Evolutionary conservation across 2,797 vertebrate species (phyloP), one percentile per base, ranked within the genome.

Genomic region (Oryzias sinensis): DNA sequence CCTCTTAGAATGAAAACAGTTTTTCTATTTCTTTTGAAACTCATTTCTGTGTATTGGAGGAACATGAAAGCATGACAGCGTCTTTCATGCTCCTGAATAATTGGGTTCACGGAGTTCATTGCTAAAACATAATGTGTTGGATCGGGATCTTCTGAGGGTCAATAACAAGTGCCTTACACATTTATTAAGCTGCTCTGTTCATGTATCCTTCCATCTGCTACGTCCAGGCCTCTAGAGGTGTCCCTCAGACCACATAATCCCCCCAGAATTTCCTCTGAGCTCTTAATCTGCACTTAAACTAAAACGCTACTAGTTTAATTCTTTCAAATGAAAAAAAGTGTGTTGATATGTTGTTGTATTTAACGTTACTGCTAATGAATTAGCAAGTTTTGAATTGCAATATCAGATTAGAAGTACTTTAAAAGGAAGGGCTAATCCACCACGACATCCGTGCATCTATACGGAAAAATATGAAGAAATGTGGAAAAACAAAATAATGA

Each of bases 381-480:
- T 18, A 20, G 44, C 44, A 17, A 58, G 64, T 64, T 6, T 15
- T 48, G 33, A 9, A 11, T 37, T 0, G 52, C 1, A 69, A 59
- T 6, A 53, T 52, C 9, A 13, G 33, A 27, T 67, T 46, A 49
- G 22, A 54, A 55, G 37, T 6, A 55, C 13, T 47, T 25, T 59
- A 51, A 51, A 22, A 62, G 37, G 56, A 69, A 54, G 54, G 51
- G 64, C 51, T 9, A 40, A 64, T 49, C 40, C 53, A 42, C 44
- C 2, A 14, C n/a, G 4, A 43, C 56, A 47, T 48, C 49, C 49
- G 33, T 24, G 44, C 43, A 49, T 70, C 43, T 24, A 5, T 43
- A 37, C 7, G 62, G 52, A 56, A 59, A 70, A 37, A 13, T 22
- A 74, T 58, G 49, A 56, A 53, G 62, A 49, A 58, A 59, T 33